Base-by-base conservation (phyloP, 1,140 invertebrate genomes). In the Trachymyrmex septentrionalis region DNA sequence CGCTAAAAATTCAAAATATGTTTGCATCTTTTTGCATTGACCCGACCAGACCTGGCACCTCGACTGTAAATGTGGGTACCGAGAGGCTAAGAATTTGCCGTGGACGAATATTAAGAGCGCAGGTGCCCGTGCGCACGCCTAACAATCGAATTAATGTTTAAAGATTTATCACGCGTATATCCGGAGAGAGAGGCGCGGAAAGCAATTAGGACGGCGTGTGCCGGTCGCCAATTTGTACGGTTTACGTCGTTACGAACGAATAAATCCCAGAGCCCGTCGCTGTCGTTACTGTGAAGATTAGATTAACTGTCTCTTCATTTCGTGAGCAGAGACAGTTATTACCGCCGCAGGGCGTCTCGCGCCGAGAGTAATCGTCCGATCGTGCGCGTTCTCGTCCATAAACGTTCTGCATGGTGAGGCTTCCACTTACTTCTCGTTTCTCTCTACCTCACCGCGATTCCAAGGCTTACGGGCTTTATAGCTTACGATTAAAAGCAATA, bases 221-320 rank as follows among this genome's bases (percentile, higher is more conserved):
- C 75, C 50, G 55, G 67, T 86, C 84, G 82, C 71, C 86, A 81
- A 86, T 86, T 77, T 80, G 76, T 86, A 78, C 84, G 63, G 76
- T 86, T 86, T 67, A 69, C 64, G 50, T 86, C 84, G 84, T 80
- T 80, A 61, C 64, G 53, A 63, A 80, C 77, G 85, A 86, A 81
- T 81, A 86, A 86, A 86, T 80, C 53, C 80, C 69, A n/a, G 38
- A 19, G 24, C 24, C 53, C 64, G 44, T 69, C 64, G 69, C 80
- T 73, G 80, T 84, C 80, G 69, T 73, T 84, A 59, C 80, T 73
- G 55, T 55, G 55, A 73, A 73, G 80, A 81, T 81, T 81, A 71
- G 77, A 86, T 86, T 86, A 86, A 86, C 85, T 63, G 77, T 81
- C 85, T 86, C 85, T 82, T 81, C 85, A 82, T 82, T 86, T 82